Evolutionary conservation across 1,140 invertebrate genomes (phyloP), one percentile per base, ranked within the genome.

Genomic region (Pararge aegeria): DNA sequence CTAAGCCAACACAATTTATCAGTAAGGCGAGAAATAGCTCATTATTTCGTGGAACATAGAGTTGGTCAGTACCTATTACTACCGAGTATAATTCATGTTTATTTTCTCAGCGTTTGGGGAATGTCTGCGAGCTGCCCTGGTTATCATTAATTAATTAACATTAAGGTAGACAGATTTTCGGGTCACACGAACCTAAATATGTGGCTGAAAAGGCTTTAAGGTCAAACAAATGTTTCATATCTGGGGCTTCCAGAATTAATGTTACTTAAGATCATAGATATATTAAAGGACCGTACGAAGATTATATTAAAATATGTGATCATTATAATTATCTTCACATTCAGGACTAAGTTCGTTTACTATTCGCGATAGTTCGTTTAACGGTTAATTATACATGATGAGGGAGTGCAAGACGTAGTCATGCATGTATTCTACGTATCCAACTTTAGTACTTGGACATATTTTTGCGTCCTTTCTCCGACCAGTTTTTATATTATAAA

Each of bases 1-100:
- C 74, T 81, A 80, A 84, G 80, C 80, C 74, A 80, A 79, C 75
- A 81, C 73, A 74, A 84, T 87, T 84, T 84, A 87, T 87, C 80
- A 87, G 68, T 58, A 72, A 65, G n/a, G 66, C 67, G 74, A 73
- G 73, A 58, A 75, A 71, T 67, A 73, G 78, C 73, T 83, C 81
- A 86, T 87, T 86, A 84, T 86, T 83, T 81, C 68, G 61, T 64
- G 55, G 69, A 70, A 76, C 7, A 12, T 10, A 0, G 30, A 3
- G 12, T 61, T 65, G 58, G 55, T 69, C 61, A 12, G 30, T 34
- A 34, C 70, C 73, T 70, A 72, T 68, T 68, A 64, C 68, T 78
- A 81, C 80, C 18, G 3, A 20, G 18, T 46, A 20, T 67, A 62
- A 57, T 71, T 68, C 73, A 76, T 65, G 64, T 65, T 78, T 76